phyloP scores from a whole-genome alignment of 2,113 vertebrate genomes.

The Hiodon alosoides region DNA sequence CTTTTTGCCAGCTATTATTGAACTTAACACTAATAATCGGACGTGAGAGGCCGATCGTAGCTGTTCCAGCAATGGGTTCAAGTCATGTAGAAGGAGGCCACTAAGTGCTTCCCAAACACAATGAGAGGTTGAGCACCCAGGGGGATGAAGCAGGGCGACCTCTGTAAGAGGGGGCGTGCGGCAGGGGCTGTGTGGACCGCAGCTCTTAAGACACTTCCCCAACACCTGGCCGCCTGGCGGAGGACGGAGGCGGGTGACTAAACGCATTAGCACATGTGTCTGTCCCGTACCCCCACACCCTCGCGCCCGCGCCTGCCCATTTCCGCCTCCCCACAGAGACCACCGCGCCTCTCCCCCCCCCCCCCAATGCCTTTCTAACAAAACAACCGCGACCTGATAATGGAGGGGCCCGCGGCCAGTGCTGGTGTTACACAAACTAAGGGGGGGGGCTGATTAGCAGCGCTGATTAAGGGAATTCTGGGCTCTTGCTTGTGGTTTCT shows the following conservation, averaged over 20 bases:
- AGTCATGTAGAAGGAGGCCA: too few species aligned
- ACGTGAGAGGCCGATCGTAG: too few species aligned
- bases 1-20: background rate
- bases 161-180: background rate
- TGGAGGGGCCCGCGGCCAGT: background rate
- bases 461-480: slow-evolving; percentile 7
- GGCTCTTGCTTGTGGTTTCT: slow-evolving; percentile 15
- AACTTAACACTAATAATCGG: background rate
- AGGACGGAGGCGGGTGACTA: slow-evolving; percentile 29
- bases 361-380: slow-evolving; percentile 3
- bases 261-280: slow-evolving; percentile 32
- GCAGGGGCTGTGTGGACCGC: slow-evolving; percentile 17
- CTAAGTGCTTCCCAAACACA: slow-evolving; percentile 22
- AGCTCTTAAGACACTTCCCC: slow-evolving; percentile 49
- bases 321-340: slow-evolving; percentile 24
- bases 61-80: too few species aligned
- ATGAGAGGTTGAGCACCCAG: background rate
- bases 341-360: slow-evolving; percentile 6
- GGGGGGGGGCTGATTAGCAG: background rate
- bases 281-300: slow-evolving; percentile 26
- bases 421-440: background rate
- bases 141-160: slow-evolving; percentile 14
- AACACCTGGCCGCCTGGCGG: slow-evolving; percentile 24
- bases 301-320: background rate
- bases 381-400: background rate